A percentile compares a stretch with the other conserved stretches of the same genome.
These are phyloP conservation scores for Toxonevra muliebris DNA, from an alignment of 2,888 invertebrate species.

Conservation along the genomic window DNA sequence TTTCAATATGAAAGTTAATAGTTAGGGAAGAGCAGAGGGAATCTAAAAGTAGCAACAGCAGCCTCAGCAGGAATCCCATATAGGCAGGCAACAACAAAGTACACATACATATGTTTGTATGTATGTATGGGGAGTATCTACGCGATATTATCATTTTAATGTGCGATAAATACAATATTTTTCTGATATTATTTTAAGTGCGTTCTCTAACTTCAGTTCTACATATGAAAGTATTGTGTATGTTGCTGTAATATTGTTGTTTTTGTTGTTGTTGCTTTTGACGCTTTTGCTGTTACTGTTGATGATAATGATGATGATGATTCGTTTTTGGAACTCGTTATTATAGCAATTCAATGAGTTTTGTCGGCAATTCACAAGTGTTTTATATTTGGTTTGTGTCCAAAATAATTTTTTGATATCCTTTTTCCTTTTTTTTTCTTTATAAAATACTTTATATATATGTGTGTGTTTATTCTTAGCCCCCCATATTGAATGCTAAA, in stretches of 20 bases:
- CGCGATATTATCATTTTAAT: conserved; percentile 62
- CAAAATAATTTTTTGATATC: not conserved
- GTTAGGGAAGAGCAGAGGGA: too few species aligned
- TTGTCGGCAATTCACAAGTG: conserved; percentile 1
- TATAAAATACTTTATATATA: too few species aligned
- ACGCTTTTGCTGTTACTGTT: conserved; percentile 42
- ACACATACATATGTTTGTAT: not conserved
- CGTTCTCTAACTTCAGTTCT: too few species aligned
- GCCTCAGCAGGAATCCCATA: too few species aligned
- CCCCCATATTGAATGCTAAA: conserved; percentile 24
- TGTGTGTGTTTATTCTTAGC: not conserved
- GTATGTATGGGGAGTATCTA: not conserved
- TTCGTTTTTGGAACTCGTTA: conserved; percentile 16
- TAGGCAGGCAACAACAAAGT: too few species aligned
- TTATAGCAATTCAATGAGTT: conserved; percentile 18
- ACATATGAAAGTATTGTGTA: not conserved
- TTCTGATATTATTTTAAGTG: conserved; percentile 59
- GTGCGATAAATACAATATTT: conserved; percentile 61
- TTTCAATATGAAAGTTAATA: too few species aligned
- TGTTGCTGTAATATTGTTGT: not conserved
- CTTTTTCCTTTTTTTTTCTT: too few species aligned
- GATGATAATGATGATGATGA: conserved; percentile 8
- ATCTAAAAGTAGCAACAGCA: too few species aligned
- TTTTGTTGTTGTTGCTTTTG: not conserved
- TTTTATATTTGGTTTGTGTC: conserved; percentile 9